These are phyloP conservation scores for zebrafish (Danio rerio) DNA, from an alignment of 2,113 vertebrate species.

Conservation along the genomic window GRCz12tu NC_133178.1:42537001-42537500, in stretches of 20 bases:
- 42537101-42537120: conserved; percentile 10
- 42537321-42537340: not conserved
- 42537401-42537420: conserved; percentile 2
- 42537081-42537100: conserved; percentile 24
- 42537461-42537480: conserved; percentile 39
- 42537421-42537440: conserved; percentile 56
- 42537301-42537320: not conserved
- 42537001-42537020: not conserved
- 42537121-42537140: conserved; percentile 17
- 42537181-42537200: conserved; percentile 31
- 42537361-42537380: not conserved
- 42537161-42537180: conserved; percentile 1
- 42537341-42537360: not conserved
- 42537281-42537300: not conserved
- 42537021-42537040: not conserved
- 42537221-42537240: not conserved
- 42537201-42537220: conserved; percentile 8
- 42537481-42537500: conserved; percentile 27
- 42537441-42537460: conserved; percentile 53
- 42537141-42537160: conserved; percentile 9
- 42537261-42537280: not conserved
- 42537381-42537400: not conserved
- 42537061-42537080: not conserved
- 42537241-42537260: not conserved
- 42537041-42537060: conserved; percentile 15